Evolutionary conservation across 2,888 invertebrate species (phyloP).

Genomic region (Ophonus ardosiacus): DNA sequence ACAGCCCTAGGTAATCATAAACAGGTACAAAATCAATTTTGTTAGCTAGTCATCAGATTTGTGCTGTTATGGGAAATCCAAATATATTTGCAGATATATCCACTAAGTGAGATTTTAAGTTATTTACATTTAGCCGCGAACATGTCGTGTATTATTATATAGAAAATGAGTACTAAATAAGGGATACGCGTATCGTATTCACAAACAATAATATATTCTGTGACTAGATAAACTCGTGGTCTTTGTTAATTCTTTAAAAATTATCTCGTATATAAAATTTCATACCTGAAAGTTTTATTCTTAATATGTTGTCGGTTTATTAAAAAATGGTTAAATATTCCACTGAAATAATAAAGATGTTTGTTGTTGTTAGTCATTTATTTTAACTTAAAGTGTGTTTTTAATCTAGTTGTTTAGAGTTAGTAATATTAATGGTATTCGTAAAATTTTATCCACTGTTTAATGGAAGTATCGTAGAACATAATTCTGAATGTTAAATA

Average conservation of each 20-base stretch:
- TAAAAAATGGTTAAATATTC: background rate
- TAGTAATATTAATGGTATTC: constrained; percentile 39
- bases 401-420: constrained; percentile 40
- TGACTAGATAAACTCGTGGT: constrained; percentile 51
- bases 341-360: background rate
- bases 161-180: constrained; percentile 55
- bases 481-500: background rate
- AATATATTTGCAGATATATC: constrained; percentile 27
- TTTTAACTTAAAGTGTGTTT: constrained; percentile 40
- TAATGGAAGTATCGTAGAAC: constrained; percentile 15
- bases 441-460: constrained; percentile 31
- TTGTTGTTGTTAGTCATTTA: background rate
- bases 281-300: background rate
- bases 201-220: constrained; percentile 60
- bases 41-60: constrained; percentile 54
- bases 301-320: background rate
- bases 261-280: constrained; percentile 1
- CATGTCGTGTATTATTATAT: constrained; percentile 56
- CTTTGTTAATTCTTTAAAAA: constrained; percentile 49
- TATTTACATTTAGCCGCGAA: constrained; percentile 54
- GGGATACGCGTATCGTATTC: constrained; percentile 54
- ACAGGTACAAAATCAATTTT: constrained; percentile 46
- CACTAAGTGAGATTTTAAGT: constrained; percentile 48
- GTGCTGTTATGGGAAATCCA: constrained; percentile 28
- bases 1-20: no score